Evolutionary conservation across 2,888 invertebrate genomes (phyloP).

Genomic region (Amiota communis): DNA sequence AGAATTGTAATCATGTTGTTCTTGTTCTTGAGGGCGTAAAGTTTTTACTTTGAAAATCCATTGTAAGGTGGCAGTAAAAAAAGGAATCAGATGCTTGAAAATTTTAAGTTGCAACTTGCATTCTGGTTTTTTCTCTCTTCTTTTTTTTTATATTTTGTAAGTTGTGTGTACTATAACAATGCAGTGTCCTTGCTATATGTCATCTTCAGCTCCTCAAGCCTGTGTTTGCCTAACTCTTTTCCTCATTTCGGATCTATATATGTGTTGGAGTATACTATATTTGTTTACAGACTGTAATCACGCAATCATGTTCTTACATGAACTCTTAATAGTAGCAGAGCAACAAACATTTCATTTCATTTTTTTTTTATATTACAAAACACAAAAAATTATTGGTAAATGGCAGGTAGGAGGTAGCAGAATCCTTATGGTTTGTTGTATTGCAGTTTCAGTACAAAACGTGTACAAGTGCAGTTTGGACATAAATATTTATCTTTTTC

Average conservation of each 20-base stretch:
- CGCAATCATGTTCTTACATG: conserved; percentile 64
- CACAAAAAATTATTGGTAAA: not conserved
- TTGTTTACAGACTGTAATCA: conserved; percentile 56
- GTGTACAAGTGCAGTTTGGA: conserved; percentile 44
- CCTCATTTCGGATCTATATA: conserved; percentile 11
- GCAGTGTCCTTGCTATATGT: not conserved
- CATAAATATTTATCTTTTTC: conserved; percentile 65
- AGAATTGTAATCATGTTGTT: no score
- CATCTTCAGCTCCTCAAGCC: not conserved
- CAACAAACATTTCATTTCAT: conserved; percentile 52
- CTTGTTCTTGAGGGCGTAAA: no score
- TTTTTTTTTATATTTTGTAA: no score
- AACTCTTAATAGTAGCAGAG: conserved; percentile 56
- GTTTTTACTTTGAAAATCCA: no score
- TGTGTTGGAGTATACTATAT: conserved; percentile 32
- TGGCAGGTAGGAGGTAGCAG: no score
- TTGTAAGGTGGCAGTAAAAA: no score
- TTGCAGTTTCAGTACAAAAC: not conserved
- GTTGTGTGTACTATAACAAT: no score
- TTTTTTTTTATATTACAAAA: conserved; percentile 28
- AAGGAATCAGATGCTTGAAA: no score
- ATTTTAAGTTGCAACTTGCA: no score
- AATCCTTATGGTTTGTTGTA: no score
- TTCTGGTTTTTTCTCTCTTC: no score
- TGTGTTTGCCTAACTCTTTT: conserved; percentile 16